Conservation (phyloP, 2,888 invertebrate genomes). For the Dastarcus helophoroides region DNA sequence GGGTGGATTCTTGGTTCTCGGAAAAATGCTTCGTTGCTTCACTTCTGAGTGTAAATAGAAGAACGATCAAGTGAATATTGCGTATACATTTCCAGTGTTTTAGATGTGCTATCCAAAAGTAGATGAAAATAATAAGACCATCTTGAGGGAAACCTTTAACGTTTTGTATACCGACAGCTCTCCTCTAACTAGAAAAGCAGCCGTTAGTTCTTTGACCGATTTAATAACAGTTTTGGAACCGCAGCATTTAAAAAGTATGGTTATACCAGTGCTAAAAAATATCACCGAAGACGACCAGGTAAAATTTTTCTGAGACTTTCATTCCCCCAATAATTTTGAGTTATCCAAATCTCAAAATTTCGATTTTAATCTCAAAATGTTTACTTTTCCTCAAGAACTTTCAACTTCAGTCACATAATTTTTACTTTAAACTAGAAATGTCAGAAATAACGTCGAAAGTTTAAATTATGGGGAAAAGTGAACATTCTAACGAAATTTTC, state of each 20-base stretch:
- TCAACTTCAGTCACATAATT: too few species aligned
- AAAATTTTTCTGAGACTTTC: too few species aligned
- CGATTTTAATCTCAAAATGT: too few species aligned
- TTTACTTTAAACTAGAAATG: too few species aligned
- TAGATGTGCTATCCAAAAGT: constrained; percentile 28
- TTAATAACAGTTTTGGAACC: constrained; percentile 24
- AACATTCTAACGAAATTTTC: too few species aligned
- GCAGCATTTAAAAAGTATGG: constrained; percentile 25
- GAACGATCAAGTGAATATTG: too few species aligned
- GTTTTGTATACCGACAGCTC: constrained; percentile 28
- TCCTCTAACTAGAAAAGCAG: constrained; percentile 26
- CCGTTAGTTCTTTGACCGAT: constrained; percentile 22
- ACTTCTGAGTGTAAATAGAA: constrained; percentile 24
- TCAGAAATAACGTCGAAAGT: too few species aligned
- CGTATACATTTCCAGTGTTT: too few species aligned
- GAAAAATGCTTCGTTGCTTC: constrained; percentile 25
- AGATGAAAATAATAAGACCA: constrained; percentile 21
- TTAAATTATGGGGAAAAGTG: too few species aligned
- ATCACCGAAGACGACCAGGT: constrained; percentile 29
- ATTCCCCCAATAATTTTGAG: too few species aligned
- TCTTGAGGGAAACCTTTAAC: constrained; percentile 25
- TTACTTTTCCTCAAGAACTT: too few species aligned
- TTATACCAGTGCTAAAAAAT: constrained; percentile 28
- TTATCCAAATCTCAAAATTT: too few species aligned
- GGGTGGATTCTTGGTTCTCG: constrained; percentile 21